Base-by-base conservation (phyloP, 2,113 vertebrate species). In the Antechinus flavipes region DNA sequence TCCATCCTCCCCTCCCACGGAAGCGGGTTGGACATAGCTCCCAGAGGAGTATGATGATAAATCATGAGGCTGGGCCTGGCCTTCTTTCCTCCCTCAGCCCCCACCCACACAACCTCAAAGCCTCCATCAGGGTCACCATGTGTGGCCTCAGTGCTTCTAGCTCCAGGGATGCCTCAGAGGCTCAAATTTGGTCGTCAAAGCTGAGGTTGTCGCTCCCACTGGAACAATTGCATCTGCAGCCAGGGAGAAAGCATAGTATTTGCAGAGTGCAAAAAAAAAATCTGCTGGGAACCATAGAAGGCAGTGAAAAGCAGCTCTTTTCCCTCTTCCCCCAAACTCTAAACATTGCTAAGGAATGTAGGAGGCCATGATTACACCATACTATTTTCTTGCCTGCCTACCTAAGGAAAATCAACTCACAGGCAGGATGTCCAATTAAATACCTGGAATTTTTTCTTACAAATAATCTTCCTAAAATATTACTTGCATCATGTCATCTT, bases 261-360 rank as follows among this genome's bases (percentile, higher is more conserved):
- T 16, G n/a, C 2, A 0, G 46, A 46, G 47, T 1, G 22, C 55
- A 54, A 47, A 55, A 50, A 55, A 50, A 49, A 90, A 52, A 30
- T 54, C 53, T 53, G 26, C 90, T 89, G 93, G 52, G 35, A 54
- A 30, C 76, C 9, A 52, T 11, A 0, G 24, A 27, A 50, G 23
- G 25, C 30, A 58, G 49, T 47, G 47, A 91, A 61, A 1, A 46
- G 3, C 12, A 1, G 0, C 14, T 23, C 0, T 0, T 3, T 3
- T 24, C 68, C 68, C 42, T n/a, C 68, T n/a, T 84, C 68, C 68
- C 68, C 68, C 23, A 90, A 76, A 90, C 52, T 49, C 27, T 53
- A 12, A 22, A 35, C 26, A 68, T 3, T 0, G 19, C 91, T 26
- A 10, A 50, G 92, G 42, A 0, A 0, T n/a, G 91, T 5, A 11